Conservation (phyloP, 2,113 vertebrate species). For the Notiomystis cincta region DNA sequence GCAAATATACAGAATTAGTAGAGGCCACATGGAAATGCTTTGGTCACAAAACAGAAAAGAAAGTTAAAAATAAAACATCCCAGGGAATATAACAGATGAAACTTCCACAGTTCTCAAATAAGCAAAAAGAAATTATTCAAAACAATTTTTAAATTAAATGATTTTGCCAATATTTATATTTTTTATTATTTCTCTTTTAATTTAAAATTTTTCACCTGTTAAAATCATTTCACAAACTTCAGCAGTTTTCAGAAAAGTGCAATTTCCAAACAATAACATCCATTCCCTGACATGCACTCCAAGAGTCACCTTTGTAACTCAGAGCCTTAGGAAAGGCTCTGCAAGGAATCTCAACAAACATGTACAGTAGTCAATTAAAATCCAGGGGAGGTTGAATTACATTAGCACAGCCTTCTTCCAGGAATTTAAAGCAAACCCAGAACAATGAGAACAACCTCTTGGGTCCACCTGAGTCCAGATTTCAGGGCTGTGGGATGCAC, state of each 20-base stretch:
- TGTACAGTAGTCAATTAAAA: not conserved
- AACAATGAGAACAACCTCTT: not conserved
- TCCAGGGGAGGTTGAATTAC: not conserved
- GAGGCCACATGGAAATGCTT: not conserved
- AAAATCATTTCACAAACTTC: not conserved
- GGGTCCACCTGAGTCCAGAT: not conserved
- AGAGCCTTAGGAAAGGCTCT: not conserved
- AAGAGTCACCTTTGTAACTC: not conserved
- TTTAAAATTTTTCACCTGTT: not conserved
- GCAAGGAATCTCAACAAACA: not conserved
- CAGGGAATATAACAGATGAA: not conserved
- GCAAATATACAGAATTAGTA: not conserved
- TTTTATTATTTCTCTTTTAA: not conserved
- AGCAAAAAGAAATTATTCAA: not conserved
- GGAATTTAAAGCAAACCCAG: not conserved
- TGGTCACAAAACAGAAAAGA: not conserved
- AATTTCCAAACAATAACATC: not conserved
- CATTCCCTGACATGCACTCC: not conserved
- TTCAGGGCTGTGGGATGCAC: not conserved
- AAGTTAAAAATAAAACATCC: not conserved
- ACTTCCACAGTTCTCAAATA: not conserved
- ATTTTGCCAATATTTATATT: not conserved
- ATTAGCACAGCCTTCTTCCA: not conserved
- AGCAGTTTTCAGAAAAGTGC: not conserved
- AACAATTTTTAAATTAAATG: not conserved